Evolutionary conservation across 1,140 invertebrate species (phyloP).

Genomic region (Drosophila suzukii): DNA sequence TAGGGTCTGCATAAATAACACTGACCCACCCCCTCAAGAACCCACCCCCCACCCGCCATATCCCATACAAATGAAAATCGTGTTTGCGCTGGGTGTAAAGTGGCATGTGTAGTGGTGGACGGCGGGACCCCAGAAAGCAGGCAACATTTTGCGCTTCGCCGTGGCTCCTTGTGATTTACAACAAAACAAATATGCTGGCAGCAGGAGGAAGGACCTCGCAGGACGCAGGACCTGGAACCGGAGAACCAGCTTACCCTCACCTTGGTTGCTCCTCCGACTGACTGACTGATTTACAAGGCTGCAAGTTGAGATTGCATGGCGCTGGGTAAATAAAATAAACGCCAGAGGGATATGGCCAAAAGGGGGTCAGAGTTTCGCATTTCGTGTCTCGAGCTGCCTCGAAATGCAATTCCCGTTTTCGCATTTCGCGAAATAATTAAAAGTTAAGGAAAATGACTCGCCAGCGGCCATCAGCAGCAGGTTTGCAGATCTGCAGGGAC

Average conservation of each 20-base stretch:
- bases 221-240: neutral
- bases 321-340: constrained; percentile 80
- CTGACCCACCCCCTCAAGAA: constrained; percentile 3
- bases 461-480: constrained; percentile 30
- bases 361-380: constrained; percentile 38
- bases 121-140: constrained; percentile 17
- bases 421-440: constrained; percentile 81
- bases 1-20: constrained; percentile 77
- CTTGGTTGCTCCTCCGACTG: constrained; percentile 45
- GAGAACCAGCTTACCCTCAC: constrained; percentile 52
- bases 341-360: constrained; percentile 19
- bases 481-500: neutral
- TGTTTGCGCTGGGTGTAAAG: constrained; percentile 79
- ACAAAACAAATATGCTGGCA: constrained; percentile 80
- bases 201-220: constrained; percentile 5
- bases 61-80: constrained; percentile 80
- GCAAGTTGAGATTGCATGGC: constrained; percentile 77
- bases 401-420: constrained; percentile 80
- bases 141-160: constrained; percentile 72
- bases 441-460: constrained; percentile 64
- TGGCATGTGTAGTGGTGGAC: constrained; percentile 72
- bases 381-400: constrained; percentile 48
- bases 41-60: constrained; percentile 10
- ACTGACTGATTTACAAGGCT: constrained; percentile 82
- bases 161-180: constrained; percentile 78